A percentile compares a stretch with the other conserved stretches of the same genome.
Evolutionary conservation across 2,113 vertebrate genomes (phyloP).

Genomic region (Cyanoliseus patagonus): DNA sequence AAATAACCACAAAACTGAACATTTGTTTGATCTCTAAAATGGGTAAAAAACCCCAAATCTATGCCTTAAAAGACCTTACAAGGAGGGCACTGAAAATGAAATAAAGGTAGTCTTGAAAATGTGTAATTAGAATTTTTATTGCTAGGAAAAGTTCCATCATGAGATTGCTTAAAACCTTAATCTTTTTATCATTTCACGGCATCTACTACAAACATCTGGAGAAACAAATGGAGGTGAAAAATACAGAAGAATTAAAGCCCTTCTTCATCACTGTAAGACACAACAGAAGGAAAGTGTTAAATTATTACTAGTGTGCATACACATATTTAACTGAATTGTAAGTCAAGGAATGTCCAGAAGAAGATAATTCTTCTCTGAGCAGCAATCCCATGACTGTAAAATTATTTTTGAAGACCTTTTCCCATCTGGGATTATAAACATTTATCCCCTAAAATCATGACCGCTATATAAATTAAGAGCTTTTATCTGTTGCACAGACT

Average conservation of each 20-base stretch:
- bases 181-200: conserved; percentile 31
- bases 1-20: neutral
- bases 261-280: neutral
- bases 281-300: neutral
- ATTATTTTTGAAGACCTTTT: conserved; percentile 11
- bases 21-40: neutral
- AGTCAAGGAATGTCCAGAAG: neutral
- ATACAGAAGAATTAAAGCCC: neutral
- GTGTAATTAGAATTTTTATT: neutral
- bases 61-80: neutral
- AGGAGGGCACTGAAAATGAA: neutral
- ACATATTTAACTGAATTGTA: conserved; percentile 1
- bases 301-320: neutral
- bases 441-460: neutral
- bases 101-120: neutral
- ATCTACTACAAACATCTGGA: conserved; percentile 3
- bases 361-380: neutral
- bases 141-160: neutral
- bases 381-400: neutral
- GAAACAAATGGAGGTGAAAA: neutral
- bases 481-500: neutral
- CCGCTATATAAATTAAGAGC: neutral
- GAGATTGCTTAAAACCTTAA: conserved; percentile 25
- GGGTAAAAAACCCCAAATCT: neutral
- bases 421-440: conserved; percentile 20